Evolutionary conservation across 2,888 invertebrate species (phyloP).

Genomic region (Selenia dentaria): DNA sequence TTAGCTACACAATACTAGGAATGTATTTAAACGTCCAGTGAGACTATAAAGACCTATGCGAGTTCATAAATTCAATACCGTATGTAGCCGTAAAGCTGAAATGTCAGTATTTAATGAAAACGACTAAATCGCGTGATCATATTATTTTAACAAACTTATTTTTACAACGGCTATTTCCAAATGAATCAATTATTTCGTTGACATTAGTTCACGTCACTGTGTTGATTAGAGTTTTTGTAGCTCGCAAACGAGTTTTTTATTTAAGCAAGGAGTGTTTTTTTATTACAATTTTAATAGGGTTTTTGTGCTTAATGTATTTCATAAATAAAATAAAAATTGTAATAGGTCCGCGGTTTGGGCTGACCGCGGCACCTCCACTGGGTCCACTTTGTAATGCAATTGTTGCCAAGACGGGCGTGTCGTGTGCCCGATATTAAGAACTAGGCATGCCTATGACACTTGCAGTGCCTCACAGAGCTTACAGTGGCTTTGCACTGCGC

Average conservation of each 20-base stretch:
- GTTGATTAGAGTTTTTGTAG: slow-evolving; percentile 10
- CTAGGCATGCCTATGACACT: too few relatives aligned
- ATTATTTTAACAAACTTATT: slow-evolving; percentile 22
- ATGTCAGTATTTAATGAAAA: slow-evolving; percentile 29
- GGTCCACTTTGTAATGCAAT: too few relatives aligned
- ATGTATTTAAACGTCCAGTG: background rate
- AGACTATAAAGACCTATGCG: background rate
- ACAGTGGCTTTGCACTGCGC: too few relatives aligned
- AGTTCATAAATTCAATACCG: slow-evolving; percentile 24
- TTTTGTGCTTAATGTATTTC: too few relatives aligned
- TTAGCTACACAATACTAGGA: too few relatives aligned
- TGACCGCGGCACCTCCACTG: too few relatives aligned
- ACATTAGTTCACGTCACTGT: slow-evolving; percentile 8
- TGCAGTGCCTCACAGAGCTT: too few relatives aligned
- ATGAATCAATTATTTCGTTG: slow-evolving; percentile 18
- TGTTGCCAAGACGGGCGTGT: too few relatives aligned
- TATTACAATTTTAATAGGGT: too few relatives aligned
- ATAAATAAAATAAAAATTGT: too few relatives aligned
- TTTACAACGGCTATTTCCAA: slow-evolving; percentile 4
- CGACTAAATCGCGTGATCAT: slow-evolving; percentile 30
- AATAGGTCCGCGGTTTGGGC: too few relatives aligned
- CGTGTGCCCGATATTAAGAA: too few relatives aligned
- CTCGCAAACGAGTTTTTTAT: background rate
- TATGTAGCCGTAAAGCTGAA: slow-evolving; percentile 25
- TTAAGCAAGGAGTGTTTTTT: background rate